Base-by-base conservation (phyloP, 2,113 vertebrate species). In the Solea solea region DNA sequence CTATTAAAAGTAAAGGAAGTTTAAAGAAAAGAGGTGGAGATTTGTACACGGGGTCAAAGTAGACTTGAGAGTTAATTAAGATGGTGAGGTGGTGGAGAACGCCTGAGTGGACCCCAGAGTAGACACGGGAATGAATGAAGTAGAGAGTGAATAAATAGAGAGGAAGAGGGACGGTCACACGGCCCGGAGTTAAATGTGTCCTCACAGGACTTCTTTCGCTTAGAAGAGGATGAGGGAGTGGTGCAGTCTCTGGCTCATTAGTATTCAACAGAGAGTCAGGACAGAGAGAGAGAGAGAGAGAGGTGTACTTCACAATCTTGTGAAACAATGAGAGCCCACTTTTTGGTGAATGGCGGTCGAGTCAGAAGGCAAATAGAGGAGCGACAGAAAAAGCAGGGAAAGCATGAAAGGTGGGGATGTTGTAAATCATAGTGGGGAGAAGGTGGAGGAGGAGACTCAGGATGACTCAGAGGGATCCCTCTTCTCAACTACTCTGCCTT, bases 391-490 rank as follows among this genome's bases (percentile, higher is more conserved):
- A 62, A 64, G 72, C 57, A 40, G 7, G 8, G 45, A 65, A 57
- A 42, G 53, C 14, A 9, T 60, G 39, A 49, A 72, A 52, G 42
- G 57, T 13, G 45, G 67, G 48, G 73, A 58, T 57, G 53, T 66
- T 71, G 69, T 72, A 77, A 82, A 76, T 77, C 75, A 80, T 66
- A 83, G 79, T 67, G 67, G 78, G 81, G 62, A 49, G 53, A 55
- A 40, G 55, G 46, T 68, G 56, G 60, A 64, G 71, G 73, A 70
- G 82, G 85, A 84, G 83, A 81, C 76, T 85, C 73, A 85, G 80
- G 84, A 80, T 89, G 86, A 91, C 82, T 89, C 77, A 84, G 78
- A 89, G 84, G 85, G 78, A 92, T 89, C 80, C 87, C 89, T 85
- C 76, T 65, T 74, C 76, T 73, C 69, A 15, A 74, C 57, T 86